A percentile compares a stretch with the other conserved stretches of the same genome.
Evolutionary conservation across 2,888 invertebrate species (phyloP).

Genomic region (Brachypalpus laphriformis): DNA sequence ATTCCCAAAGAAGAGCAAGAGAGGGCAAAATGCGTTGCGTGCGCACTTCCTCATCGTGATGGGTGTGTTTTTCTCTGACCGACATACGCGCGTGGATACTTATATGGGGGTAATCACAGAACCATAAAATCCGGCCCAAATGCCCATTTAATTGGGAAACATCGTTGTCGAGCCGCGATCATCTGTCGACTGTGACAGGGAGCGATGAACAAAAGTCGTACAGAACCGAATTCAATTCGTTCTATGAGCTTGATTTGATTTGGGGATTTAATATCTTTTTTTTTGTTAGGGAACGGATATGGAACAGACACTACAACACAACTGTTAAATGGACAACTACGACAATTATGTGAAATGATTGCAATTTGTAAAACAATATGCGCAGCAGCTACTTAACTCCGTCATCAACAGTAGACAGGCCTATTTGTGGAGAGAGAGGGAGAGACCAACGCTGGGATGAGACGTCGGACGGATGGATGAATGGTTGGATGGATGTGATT

Average conservation of each 20-base stretch:
- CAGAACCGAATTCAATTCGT: conserved; percentile 26
- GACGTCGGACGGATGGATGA: conserved; percentile 34
- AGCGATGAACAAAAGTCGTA: background rate
- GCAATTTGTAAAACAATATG: conserved; percentile 41
- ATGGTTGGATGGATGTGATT: conserved; percentile 48
- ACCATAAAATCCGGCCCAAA: conserved; percentile 55
- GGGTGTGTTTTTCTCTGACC: conserved; percentile 8
- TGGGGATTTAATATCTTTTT: conserved; percentile 29
- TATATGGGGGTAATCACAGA: conserved; percentile 17
- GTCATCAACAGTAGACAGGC: background rate
- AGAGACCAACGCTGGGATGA: background rate
- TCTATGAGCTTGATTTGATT: conserved; percentile 53
- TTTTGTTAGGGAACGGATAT: background rate
- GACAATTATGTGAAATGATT: conserved; percentile 55
- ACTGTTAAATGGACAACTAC: conserved; percentile 55
- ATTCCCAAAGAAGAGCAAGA: conserved; percentile 61
- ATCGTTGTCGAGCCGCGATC: conserved; percentile 24
- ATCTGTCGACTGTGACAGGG: conserved; percentile 14
- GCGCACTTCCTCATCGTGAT: conserved; percentile 1
- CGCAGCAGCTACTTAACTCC: conserved; percentile 23
- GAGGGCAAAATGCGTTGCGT: conserved; percentile 42
- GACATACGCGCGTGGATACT: background rate
- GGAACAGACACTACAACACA: background rate
- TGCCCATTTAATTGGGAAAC: conserved; percentile 59
- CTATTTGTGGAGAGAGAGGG: too few relatives aligned